phyloP scores from a whole-genome alignment of 2,888 invertebrate genomes.

The Pristionchus arcanus region DNA sequence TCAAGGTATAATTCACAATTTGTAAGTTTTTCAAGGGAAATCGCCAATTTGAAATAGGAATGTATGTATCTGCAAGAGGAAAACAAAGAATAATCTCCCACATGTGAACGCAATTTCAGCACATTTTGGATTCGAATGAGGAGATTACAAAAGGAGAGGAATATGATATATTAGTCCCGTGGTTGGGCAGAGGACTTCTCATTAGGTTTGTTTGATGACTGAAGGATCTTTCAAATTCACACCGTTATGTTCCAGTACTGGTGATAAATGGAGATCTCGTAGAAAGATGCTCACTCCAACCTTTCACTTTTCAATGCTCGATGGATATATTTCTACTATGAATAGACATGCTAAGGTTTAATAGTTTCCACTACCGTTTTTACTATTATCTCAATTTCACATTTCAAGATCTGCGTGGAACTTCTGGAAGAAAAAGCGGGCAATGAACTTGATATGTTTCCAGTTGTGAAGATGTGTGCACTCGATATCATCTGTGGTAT shows the following conservation, averaged over 20 bases:
- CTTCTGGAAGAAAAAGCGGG: neutral
- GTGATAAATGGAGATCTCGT: constrained; percentile 42
- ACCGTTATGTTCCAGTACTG: constrained; percentile 3
- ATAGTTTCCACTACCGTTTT: neutral
- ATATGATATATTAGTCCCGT: constrained; percentile 33
- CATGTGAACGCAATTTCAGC: neutral
- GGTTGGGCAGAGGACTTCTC: constrained; percentile 32
- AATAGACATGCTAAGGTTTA: constrained; percentile 47
- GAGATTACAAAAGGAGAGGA: constrained; percentile 33
- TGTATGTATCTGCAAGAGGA: no score
- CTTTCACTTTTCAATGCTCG: constrained; percentile 54
- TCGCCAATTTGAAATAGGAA: neutral
- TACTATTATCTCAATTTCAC: neutral
- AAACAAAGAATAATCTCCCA: neutral
- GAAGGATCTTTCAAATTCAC: no score
- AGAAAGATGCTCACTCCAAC: constrained; percentile 54
- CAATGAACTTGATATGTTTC: neutral
- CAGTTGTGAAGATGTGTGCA: constrained; percentile 45
- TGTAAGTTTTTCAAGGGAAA: no score
- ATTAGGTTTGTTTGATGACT: neutral
- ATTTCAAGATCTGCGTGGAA: constrained; percentile 29
- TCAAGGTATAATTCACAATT: neutral
- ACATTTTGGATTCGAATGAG: constrained; percentile 3
- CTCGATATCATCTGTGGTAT: constrained; percentile 45
- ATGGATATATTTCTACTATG: constrained; percentile 46